phyloP scores from a whole-genome alignment of 2,888 invertebrate genomes.

The Agriopis aurantiaria region DNA sequence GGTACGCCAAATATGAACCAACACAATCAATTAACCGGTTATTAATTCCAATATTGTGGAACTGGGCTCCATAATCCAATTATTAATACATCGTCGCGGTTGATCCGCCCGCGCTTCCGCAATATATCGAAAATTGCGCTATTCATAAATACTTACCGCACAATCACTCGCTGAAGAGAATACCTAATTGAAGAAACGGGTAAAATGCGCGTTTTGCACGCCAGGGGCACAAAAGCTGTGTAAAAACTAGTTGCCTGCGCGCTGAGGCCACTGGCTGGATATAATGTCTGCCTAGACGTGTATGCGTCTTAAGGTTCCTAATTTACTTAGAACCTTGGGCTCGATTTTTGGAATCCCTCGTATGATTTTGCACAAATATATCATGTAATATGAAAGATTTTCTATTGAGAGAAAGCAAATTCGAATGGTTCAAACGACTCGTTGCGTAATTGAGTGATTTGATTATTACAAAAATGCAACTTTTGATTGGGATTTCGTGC shows the following conservation, averaged over 20 bases:
- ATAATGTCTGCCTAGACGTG: too few species aligned
- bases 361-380: too few species aligned
- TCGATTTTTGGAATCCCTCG: too few species aligned
- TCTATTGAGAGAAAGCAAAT: too few species aligned
- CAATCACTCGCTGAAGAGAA: background rate
- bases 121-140: conserved; percentile 8
- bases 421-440: too few species aligned
- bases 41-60: conserved; percentile 18
- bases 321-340: too few species aligned
- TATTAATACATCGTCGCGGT: conserved; percentile 32
- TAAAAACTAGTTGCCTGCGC: background rate
- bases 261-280: too few species aligned
- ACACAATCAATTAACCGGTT: conserved; percentile 24
- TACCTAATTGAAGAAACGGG: background rate
- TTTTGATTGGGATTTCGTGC: too few species aligned
- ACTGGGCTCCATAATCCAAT: conserved; percentile 23
- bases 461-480: too few species aligned
- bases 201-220: background rate
- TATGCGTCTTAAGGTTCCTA: too few species aligned
- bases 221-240: background rate
- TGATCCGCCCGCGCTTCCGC: conserved; percentile 12
- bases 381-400: too few species aligned
- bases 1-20: conserved; percentile 18
- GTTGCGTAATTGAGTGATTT: too few species aligned
- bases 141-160: conserved; percentile 15